These are phyloP conservation scores for Xyrauchen texanus DNA, from an alignment of 2,113 vertebrate genomes.

Conservation along the genomic window DNA sequence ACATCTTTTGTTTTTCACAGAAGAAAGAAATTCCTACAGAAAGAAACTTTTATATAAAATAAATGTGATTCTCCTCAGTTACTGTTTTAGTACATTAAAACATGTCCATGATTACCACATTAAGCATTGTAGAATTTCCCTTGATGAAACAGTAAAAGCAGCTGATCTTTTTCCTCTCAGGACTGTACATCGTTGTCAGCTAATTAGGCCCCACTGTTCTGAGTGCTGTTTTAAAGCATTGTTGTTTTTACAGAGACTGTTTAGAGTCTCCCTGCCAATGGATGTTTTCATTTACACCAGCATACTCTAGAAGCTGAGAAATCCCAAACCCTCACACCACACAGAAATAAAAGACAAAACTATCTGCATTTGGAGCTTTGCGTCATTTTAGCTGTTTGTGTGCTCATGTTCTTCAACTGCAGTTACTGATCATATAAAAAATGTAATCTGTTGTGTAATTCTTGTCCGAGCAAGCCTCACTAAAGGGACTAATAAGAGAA, in stretches of 20 bases:
- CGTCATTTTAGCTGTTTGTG: slow-evolving; percentile 15
- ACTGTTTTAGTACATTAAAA: too few species aligned
- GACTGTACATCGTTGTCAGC: slow-evolving; percentile 40
- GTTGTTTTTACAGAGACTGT: slow-evolving; percentile 45
- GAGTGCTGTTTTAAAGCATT: slow-evolving; percentile 49
- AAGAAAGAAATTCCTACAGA: too few species aligned
- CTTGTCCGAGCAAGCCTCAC: slow-evolving; percentile 36
- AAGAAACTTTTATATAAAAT: too few species aligned
- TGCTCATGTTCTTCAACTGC: neutral
- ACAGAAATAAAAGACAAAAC: neutral
- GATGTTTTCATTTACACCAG: slow-evolving; percentile 57
- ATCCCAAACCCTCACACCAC: slow-evolving; percentile 34
- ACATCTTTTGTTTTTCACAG: too few species aligned
- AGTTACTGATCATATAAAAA: slow-evolving; percentile 19
- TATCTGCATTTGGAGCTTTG: slow-evolving; percentile 17
- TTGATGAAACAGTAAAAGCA: slow-evolving; percentile 46
- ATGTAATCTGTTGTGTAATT: slow-evolving; percentile 43
- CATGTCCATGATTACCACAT: too few species aligned
- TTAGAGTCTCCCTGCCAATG: slow-evolving; percentile 45
- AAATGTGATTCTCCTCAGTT: too few species aligned
- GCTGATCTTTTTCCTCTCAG: slow-evolving; percentile 54
- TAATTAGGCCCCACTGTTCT: slow-evolving; percentile 62
- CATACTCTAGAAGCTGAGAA: slow-evolving; percentile 49
- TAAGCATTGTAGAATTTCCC: too few species aligned
- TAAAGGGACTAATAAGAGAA: slow-evolving; percentile 34